These are phyloP conservation scores for Cerastis leucographa DNA, from an alignment of 2,888 invertebrate genomes.

Conservation along the genomic window DNA sequence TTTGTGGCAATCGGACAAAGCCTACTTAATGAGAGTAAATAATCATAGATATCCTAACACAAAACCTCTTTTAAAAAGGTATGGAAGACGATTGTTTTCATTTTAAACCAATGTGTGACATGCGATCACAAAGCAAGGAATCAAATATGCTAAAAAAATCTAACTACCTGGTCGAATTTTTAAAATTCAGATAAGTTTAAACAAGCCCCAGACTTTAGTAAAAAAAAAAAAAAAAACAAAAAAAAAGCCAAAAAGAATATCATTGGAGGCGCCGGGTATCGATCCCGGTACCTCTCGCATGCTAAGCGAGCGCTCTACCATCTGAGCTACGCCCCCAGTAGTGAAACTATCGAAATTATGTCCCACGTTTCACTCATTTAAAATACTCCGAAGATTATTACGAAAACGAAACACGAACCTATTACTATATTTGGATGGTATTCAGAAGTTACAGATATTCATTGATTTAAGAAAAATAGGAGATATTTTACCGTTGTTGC, in stretches of 20 bases:
- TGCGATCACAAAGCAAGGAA: conserved; percentile 1
- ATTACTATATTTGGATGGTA: not conserved
- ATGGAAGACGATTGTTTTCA: conserved; percentile 23
- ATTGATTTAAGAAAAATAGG: no score
- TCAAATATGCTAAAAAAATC: not conserved
- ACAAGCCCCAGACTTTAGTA: no score
- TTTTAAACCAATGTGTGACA: conserved; percentile 5
- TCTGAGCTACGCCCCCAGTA: conserved; percentile 86
- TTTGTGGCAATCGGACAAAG: conserved; percentile 22
- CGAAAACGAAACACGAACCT: not conserved
- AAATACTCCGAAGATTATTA: not conserved
- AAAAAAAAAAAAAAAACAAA: no score
- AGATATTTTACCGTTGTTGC: conserved; percentile 8
- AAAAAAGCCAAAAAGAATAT: not conserved
- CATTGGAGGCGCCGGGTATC: conserved; percentile 90
- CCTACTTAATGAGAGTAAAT: no score
- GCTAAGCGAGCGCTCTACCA: conserved; percentile 89
- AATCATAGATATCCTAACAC: no score
- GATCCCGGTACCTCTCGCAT: conserved; percentile 91
- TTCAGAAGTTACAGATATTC: not conserved
- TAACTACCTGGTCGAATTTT: not conserved
- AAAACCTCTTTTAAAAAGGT: not conserved
- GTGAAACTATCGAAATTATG: not conserved
- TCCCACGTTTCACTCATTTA: not conserved
- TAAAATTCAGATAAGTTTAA: not conserved